Base-by-base conservation (phyloP, 2,888 invertebrate genomes). In the Cataglyphis albicans region DNA sequence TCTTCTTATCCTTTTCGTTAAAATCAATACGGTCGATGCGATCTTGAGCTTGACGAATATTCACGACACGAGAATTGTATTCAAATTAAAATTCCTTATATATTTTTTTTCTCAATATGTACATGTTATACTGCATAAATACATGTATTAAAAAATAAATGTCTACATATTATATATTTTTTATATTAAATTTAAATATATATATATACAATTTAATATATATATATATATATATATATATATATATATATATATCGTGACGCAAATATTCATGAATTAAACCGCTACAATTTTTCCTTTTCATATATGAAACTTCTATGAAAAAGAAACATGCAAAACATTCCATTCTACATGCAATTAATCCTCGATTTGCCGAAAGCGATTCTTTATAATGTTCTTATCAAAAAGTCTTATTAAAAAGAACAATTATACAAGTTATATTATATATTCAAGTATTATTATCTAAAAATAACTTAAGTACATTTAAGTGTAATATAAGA, bases 301-400 rank as follows among this genome's bases (percentile, higher is more conserved):
- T 38, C 29, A 57, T 57, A 12, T n/a, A 41, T 10, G 18, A 29
- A 74, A 10, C 25, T 80, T 48, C 12, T 61, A 48, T 61, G 15
- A 10, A 59, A 57, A 64, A 68, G 0, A 15, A 57, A 59, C 70
- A 25, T 61, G 59, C 59, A 2, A 72, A 48, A 12, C 72, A 80
- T 80, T 59, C 57, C 21, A 2, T 78, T 70, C 18, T 18, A 35
- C 35, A 72, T 70, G 78, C 72, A 61, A 59, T 35, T 59, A 41
- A 57, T n/a, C n/a, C 32, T 59, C 78, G 59, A 70, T 70, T 70
- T 3, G 5, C 2, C 44, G 18, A 57, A 78, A 72, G 1, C 3
- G 3, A 32, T 44, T 25, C 3, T 78, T 59, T 25, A 18, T 57
- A 41, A 32, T 41, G 21, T 68, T 25, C 52, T 35, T 59, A 25